Conservation (phyloP, 2,797 vertebrate species). For the Melanotaenia boesemani region DNA sequence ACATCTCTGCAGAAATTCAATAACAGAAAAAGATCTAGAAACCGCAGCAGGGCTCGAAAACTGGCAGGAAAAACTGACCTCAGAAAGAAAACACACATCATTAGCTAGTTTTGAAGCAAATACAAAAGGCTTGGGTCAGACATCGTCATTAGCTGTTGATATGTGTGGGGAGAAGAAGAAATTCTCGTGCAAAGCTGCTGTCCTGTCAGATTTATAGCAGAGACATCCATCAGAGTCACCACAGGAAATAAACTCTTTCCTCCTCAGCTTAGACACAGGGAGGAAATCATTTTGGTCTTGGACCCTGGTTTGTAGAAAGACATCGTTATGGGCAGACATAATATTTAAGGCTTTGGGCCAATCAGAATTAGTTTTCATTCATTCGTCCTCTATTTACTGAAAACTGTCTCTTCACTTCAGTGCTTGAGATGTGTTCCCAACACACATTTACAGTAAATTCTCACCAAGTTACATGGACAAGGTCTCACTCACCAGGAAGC, state of each 20-base stretch:
- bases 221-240: constrained; percentile 36
- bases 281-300: constrained; percentile 12
- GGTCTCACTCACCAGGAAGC: too few species aligned
- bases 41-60: background rate
- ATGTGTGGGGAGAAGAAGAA: constrained; percentile 15
- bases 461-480: too few species aligned
- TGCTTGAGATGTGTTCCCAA: background rate
- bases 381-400: background rate
- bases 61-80: background rate
- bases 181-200: constrained; percentile 6
- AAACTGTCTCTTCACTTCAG: background rate
- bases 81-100: constrained; percentile 8
- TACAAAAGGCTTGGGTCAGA: background rate
- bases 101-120: background rate
- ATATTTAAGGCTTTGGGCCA: constrained; percentile 24
- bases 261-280: constrained; percentile 12
- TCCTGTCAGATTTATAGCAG: constrained; percentile 7
- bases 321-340: constrained; percentile 31
- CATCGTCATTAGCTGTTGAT: background rate
- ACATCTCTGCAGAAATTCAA: constrained; percentile 12
- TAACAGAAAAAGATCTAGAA: background rate
- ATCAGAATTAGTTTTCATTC: background rate
- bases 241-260: constrained; percentile 32
- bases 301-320: background rate
- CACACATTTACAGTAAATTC: background rate